phyloP scores from a whole-genome alignment of 1,140 invertebrate genomes.

The Ditylenchus dipsaci region DNA sequence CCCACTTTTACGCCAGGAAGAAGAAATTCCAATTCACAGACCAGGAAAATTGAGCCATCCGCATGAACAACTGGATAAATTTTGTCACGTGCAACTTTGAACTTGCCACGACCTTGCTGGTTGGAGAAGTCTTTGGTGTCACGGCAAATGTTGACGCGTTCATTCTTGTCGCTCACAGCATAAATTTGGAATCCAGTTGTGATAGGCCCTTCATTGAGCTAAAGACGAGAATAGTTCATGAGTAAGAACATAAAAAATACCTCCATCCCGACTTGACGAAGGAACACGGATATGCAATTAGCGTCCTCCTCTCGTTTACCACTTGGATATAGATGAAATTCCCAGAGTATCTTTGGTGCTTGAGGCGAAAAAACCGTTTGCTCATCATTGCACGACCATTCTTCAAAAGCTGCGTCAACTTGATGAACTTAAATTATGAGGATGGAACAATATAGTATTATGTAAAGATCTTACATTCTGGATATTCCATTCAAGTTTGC shows the following conservation, averaged over 20 bases:
- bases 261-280: conserved; percentile 51
- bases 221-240: background rate
- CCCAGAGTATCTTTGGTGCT: conserved; percentile 49
- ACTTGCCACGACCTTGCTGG: conserved; percentile 54
- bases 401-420: conserved; percentile 53
- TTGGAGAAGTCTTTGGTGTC: conserved; percentile 57
- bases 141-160: conserved; percentile 44
- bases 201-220: conserved; percentile 46
- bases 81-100: conserved; percentile 37
- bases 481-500: no score
- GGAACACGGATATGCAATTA: conserved; percentile 51
- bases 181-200: conserved; percentile 58
- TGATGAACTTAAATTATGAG: conserved; percentile 41
- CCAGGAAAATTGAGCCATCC: conserved; percentile 36
- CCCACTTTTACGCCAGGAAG: conserved; percentile 49
- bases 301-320: conserved; percentile 53
- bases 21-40: conserved; percentile 52
- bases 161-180: conserved; percentile 38
- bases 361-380: conserved; percentile 25
- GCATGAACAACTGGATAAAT: background rate
- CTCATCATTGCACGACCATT: conserved; percentile 52
- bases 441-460: background rate
- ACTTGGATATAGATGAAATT: conserved; percentile 56
- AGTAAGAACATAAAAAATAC: background rate
- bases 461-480: no score